phyloP scores from a whole-genome alignment of 37 sponge, comb jelly and placozoan genomes.

The Hexactinellida sp. region DNA sequence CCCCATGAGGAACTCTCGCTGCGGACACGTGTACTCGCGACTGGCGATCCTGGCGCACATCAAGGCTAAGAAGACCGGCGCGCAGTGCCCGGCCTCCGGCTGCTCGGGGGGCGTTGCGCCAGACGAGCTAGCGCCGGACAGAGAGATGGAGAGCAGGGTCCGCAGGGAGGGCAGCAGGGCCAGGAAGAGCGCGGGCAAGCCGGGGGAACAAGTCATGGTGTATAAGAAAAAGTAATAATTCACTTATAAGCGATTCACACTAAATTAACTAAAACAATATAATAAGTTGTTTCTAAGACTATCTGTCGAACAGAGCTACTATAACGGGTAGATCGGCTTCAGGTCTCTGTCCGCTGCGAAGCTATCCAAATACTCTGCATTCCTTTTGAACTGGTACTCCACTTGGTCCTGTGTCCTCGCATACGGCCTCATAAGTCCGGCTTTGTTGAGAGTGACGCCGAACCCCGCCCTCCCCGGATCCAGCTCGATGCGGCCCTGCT shows the following conservation, averaged over 20 bases:
- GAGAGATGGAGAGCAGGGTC: neutral
- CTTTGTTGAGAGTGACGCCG: conserved; percentile 59
- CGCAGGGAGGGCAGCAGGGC: neutral
- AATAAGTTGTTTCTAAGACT: neutral
- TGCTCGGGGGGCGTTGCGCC: neutral
- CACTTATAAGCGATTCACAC: neutral
- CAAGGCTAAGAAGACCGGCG: neutral
- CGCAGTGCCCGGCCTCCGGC: neutral
- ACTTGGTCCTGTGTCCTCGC: conserved; percentile 36
- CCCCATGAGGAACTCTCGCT: neutral
- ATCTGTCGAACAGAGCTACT: too few species aligned
- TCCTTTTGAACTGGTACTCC: conserved; percentile 1
- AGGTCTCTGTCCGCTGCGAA: neutral
- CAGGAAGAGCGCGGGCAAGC: neutral
- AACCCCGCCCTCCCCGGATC: conserved; percentile 58
- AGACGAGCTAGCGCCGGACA: neutral
- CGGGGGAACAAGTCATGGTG: neutral
- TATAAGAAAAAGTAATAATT: neutral
- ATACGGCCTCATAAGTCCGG: conserved; percentile 42
- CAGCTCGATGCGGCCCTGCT: conserved; percentile 45
- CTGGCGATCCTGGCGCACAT: neutral
- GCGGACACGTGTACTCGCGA: conserved; percentile 1
- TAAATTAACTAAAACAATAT: too few species aligned
- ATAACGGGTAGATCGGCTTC: neutral
- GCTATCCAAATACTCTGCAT: neutral